Conservation (phyloP, 2,797 vertebrate species). For the Intellagama lesueurii region DNA sequence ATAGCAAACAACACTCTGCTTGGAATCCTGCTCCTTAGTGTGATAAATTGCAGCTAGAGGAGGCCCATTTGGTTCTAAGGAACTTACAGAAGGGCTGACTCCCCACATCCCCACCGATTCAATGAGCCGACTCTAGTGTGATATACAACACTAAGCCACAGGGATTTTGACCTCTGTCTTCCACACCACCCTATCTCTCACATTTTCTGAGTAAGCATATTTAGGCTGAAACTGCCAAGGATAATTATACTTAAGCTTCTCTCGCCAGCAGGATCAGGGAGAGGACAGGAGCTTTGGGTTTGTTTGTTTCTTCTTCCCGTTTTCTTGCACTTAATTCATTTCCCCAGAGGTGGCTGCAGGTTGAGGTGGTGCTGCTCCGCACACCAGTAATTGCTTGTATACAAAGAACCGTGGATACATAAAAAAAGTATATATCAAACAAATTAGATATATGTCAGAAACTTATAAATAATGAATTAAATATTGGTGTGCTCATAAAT, state of each 20-base stretch:
- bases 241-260: conserved; percentile 43
- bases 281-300: background rate
- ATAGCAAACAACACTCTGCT: no score
- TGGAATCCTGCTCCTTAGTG: no score
- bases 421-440: conserved; percentile 67
- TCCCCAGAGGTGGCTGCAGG: conserved; percentile 55
- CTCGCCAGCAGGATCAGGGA: conserved; percentile 20
- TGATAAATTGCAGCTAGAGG: no score
- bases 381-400: conserved; percentile 63
- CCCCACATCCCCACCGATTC: no score
- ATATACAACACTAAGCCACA: no score
- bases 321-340: conserved; percentile 48
- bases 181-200: background rate
- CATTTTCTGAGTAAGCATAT: background rate
- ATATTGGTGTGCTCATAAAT: conserved; percentile 73
- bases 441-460: conserved; percentile 72
- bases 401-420: conserved; percentile 56
- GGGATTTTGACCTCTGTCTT: background rate
- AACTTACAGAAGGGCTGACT: no score
- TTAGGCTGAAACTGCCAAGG: conserved; percentile 40
- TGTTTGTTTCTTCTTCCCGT: conserved; percentile 19
- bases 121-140: no score
- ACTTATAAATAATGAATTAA: conserved; percentile 75
- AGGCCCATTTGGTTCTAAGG: no score
- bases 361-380: conserved; percentile 52